Evolutionary conservation across 2,113 vertebrate genomes (phyloP).

Genomic region (Bufo gargarizans): DNA sequence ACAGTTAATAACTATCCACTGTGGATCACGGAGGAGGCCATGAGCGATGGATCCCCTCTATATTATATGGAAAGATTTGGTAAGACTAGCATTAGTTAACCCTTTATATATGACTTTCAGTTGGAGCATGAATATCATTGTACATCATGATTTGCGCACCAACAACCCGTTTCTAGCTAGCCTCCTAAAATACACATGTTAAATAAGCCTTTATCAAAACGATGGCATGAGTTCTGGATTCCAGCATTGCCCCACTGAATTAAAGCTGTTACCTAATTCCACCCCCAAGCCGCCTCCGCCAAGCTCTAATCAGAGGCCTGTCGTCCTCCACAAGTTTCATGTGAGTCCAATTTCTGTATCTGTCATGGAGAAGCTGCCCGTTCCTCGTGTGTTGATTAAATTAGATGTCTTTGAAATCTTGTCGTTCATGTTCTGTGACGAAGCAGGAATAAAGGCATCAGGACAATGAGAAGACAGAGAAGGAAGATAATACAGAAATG

Average conservation of each 20-base stretch:
- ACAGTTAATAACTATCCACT: too few species aligned
- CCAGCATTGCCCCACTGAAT: background rate
- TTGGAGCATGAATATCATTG: background rate
- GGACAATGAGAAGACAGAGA: background rate
- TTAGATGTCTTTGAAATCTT: slow-evolving; percentile 50
- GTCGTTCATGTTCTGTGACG: slow-evolving; percentile 35
- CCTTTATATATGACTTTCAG: background rate
- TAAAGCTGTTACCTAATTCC: slow-evolving; percentile 45
- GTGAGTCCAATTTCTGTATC: slow-evolving; percentile 84
- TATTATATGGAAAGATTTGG: too few species aligned
- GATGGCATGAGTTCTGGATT: background rate
- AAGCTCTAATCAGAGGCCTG: slow-evolving; percentile 83
- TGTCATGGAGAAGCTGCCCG: slow-evolving; percentile 50
- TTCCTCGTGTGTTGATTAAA: slow-evolving; percentile 57
- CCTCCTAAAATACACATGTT: background rate
- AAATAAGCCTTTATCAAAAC: background rate
- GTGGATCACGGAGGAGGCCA: too few species aligned
- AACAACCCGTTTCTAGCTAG: too few species aligned
- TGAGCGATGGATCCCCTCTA: too few species aligned
- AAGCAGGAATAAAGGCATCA: background rate
- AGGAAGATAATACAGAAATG: background rate
- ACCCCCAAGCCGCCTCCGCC: slow-evolving; percentile 61
- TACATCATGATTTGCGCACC: background rate
- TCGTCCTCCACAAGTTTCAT: slow-evolving; percentile 80
- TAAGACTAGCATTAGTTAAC: too few species aligned